Evolutionary conservation across 1,140 invertebrate species (phyloP).

Genomic region (Bombus confusus): DNA sequence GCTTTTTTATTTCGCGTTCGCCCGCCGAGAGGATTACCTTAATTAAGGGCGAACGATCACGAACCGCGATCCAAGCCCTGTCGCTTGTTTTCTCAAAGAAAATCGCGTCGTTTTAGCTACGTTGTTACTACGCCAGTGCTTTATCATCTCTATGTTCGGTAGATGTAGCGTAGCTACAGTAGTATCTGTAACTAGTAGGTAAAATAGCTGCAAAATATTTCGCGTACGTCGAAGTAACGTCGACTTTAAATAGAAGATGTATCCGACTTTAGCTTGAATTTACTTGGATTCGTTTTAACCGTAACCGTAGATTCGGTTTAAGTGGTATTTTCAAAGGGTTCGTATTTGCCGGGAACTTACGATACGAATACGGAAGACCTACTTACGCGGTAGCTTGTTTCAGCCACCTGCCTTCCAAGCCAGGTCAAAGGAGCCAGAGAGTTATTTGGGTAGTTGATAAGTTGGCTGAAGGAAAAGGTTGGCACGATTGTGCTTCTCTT

Average conservation of each 20-base stretch:
- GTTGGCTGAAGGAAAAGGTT: slow-evolving; percentile 14
- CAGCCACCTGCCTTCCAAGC: slow-evolving; percentile 56
- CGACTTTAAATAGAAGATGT: no score
- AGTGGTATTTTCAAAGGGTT: not conserved
- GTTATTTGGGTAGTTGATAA: slow-evolving; percentile 13
- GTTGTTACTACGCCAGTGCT: not conserved
- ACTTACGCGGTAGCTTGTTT: slow-evolving; percentile 59
- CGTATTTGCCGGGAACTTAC: not conserved
- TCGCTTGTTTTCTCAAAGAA: not conserved
- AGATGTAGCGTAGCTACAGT: no score
- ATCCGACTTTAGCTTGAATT: no score
- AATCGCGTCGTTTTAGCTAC: not conserved
- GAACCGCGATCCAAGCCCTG: not conserved
- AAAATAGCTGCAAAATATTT: no score
- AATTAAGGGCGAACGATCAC: slow-evolving; percentile 37
- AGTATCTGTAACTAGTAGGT: no score
- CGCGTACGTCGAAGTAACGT: no score
- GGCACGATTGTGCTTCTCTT: slow-evolving; percentile 40
- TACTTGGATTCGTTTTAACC: no score
- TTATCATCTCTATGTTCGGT: not conserved
- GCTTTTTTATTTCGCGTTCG: slow-evolving; percentile 25
- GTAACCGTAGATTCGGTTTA: not conserved
- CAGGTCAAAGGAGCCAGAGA: slow-evolving; percentile 27
- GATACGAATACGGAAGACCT: slow-evolving; percentile 55
- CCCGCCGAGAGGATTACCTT: slow-evolving; percentile 10